A percentile compares a stretch with the other conserved stretches of the same genome.
phyloP scores from a whole-genome alignment of 2,797 vertebrate genomes.

The Pipistrellus pygmaeus region DNA sequence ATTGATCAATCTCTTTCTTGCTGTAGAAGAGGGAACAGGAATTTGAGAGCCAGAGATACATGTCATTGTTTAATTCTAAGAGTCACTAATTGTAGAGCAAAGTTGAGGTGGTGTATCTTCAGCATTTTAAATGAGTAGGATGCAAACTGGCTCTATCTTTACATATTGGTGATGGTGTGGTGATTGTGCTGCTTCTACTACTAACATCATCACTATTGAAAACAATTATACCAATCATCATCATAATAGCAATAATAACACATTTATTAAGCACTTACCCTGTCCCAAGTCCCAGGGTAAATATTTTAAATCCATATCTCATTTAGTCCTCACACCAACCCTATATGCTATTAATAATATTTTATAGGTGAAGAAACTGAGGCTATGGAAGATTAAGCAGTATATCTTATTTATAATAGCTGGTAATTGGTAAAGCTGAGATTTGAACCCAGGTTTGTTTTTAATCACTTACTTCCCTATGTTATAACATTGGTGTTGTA shows the following conservation, averaged over 20 bases:
- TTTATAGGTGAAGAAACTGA: neutral
- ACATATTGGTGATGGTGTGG: neutral
- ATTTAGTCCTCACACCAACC: neutral
- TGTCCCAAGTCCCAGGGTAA: neutral
- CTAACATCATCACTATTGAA: neutral
- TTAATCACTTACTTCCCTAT: conserved; percentile 26
- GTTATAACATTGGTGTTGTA: conserved; percentile 5
- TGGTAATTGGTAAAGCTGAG: neutral
- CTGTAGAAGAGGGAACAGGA: neutral
- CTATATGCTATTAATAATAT: neutral
- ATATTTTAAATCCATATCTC: neutral
- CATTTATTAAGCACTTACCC: neutral
- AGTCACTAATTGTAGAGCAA: neutral
- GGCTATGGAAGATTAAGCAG: neutral
- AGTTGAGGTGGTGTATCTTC: neutral
- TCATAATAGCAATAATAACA: neutral
- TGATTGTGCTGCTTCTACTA: neutral
- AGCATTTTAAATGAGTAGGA: neutral
- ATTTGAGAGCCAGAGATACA: conserved; percentile 6
- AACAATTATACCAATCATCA: neutral
- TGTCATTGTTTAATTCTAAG: neutral
- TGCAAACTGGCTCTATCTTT: conserved; percentile 1
- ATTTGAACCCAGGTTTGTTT: neutral
- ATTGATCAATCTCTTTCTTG: neutral
- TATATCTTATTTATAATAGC: neutral